Conservation (phyloP, 2,797 vertebrate species). For the Coreius guichenoti region DNA sequence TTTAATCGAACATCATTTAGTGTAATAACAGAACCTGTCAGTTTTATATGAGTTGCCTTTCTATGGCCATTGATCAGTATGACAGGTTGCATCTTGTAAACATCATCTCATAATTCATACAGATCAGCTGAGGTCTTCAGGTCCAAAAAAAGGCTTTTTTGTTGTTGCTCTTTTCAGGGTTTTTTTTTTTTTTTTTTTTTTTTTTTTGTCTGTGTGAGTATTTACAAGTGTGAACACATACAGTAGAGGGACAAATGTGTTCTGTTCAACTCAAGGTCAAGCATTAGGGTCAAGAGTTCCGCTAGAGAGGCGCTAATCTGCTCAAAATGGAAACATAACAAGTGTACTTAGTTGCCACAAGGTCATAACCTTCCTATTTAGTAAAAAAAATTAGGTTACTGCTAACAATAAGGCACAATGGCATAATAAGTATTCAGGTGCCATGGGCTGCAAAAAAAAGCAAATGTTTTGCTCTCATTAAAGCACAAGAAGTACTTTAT, state of each 20-base stretch:
- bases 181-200: not conserved
- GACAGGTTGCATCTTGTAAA: not conserved
- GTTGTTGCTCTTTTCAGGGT: no score
- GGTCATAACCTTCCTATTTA: slow-evolving; percentile 24
- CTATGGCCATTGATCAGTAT: not conserved
- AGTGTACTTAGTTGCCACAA: slow-evolving; percentile 24
- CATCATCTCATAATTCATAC: slow-evolving; percentile 1
- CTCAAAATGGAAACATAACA: slow-evolving; percentile 26
- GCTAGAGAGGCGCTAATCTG: not conserved
- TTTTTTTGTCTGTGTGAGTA: slow-evolving; percentile 3
- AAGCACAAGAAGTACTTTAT: slow-evolving; percentile 26
- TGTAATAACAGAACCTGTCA: not conserved
- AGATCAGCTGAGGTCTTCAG: not conserved
- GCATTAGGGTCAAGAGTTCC: slow-evolving; percentile 38
- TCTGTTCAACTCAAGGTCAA: slow-evolving; percentile 40
- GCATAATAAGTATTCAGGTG: slow-evolving; percentile 21
- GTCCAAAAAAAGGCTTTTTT: not conserved
- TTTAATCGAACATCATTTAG: not conserved
- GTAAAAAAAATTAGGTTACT: slow-evolving; percentile 17
- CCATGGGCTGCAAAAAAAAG: slow-evolving; percentile 18
- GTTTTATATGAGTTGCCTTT: not conserved
- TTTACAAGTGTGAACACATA: slow-evolving; percentile 9
- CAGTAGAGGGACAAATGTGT: slow-evolving; percentile 16
- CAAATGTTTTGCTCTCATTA: slow-evolving; percentile 6
- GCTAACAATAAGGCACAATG: not conserved